Percentiles rank a stretch among this genome's conserved stretches.
Conservation (phyloP, 2,888 invertebrate species). For the Ecdyonurus torrentis region DNA sequence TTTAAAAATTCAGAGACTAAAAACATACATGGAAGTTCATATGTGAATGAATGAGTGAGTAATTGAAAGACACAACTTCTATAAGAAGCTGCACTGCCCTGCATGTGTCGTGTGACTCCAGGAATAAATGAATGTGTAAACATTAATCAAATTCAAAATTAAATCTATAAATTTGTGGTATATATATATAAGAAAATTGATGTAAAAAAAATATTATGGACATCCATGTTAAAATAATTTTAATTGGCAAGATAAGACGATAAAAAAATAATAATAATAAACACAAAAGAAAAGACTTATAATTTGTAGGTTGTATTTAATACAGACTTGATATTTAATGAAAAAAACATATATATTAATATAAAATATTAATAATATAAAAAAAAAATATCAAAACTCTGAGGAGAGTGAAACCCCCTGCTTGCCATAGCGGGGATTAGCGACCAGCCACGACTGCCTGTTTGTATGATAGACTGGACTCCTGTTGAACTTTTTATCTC, state of each 20-base stretch:
- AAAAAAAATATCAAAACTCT: not conserved
- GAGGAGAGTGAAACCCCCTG: constrained; percentile 2
- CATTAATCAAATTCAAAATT: too few relatives aligned
- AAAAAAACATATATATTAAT: too few relatives aligned
- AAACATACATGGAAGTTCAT: not conserved
- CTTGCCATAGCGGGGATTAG: constrained; percentile 5
- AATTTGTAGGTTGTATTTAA: not conserved
- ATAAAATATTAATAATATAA: too few relatives aligned
- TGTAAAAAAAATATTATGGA: too few relatives aligned
- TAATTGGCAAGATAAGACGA: not conserved
- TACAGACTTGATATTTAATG: not conserved
- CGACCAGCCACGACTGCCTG: constrained; percentile 10
- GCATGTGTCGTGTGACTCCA: not conserved
- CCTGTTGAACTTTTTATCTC: not conserved
- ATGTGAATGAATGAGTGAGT: not conserved
- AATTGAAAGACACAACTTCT: not conserved
- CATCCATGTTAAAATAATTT: not conserved
- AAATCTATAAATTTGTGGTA: too few relatives aligned
- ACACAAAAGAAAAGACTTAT: not conserved
- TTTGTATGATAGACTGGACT: constrained; percentile 10
- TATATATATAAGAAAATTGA: too few relatives aligned
- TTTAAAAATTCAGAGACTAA: not conserved
- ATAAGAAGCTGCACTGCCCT: not conserved
- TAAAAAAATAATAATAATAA: too few relatives aligned
- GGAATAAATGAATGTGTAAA: too few relatives aligned